These are phyloP conservation scores for Melanophora roralis DNA, from an alignment of 2,888 invertebrate species.

Conservation along the genomic window DNA sequence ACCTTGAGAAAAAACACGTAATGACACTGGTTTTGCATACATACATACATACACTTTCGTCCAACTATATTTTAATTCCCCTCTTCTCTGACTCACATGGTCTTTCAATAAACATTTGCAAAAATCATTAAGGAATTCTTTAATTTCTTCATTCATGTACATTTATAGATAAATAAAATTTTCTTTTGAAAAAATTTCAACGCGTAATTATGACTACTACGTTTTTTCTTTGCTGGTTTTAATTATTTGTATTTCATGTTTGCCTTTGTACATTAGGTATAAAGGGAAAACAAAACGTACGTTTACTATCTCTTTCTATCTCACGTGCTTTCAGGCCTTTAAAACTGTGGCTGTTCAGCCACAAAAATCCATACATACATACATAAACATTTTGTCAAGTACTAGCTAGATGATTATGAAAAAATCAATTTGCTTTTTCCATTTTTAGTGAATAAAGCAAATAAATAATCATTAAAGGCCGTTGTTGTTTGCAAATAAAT, in stretches of 20 bases:
- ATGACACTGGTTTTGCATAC: conserved; percentile 12
- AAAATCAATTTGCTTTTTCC: conserved; percentile 46
- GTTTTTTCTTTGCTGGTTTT: conserved; percentile 17
- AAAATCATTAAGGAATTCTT: no score
- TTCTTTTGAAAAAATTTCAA: conserved; percentile 23
- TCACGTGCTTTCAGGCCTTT: conserved; percentile 34
- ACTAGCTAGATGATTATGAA: neutral
- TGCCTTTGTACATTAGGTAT: conserved; percentile 3
- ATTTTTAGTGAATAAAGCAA: neutral
- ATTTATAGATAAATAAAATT: neutral
- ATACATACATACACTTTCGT: neutral
- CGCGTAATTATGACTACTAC: conserved; percentile 48
- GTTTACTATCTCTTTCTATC: conserved; percentile 53
- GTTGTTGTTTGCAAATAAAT: conserved; percentile 16
- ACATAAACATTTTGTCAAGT: neutral
- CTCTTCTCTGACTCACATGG: neutral
- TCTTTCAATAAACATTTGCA: neutral
- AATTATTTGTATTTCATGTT: neutral
- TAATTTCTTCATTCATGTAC: no score
- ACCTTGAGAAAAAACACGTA: conserved; percentile 27
- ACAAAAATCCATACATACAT: conserved; percentile 24
- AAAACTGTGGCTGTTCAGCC: conserved; percentile 13
- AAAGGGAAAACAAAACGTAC: conserved; percentile 19
- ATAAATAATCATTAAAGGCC: conserved; percentile 31
- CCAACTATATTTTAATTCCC: neutral